Base-by-base conservation (phyloP, 2,113 vertebrate species). In the Cephalopterus ornatus region DNA sequence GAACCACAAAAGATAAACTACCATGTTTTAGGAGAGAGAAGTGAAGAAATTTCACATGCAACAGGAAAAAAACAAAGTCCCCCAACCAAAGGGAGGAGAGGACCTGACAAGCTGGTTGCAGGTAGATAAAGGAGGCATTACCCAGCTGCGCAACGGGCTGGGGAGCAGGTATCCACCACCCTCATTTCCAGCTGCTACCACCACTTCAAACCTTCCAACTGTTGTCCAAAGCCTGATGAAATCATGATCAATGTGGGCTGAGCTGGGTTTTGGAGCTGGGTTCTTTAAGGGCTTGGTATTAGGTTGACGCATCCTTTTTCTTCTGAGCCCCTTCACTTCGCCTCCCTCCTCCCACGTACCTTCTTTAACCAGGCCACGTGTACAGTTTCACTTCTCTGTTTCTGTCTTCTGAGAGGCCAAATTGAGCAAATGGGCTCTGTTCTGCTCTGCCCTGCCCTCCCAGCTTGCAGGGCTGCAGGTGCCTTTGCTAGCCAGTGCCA, bases 11-110 rank as follows among this genome's bases (percentile, higher is more conserved):
- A 83, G 88, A 84, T 59, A 88, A 94, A 94, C 78, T 58, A 67
- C 37, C n/a, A 12, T 80, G 73, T 67, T 94, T 74, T 71, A 85
- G 61, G 65, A 77, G 22, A 65, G 41, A 91, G 71, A 88, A 91
- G 76, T 94, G 91, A 89, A 80, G 88, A 94, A 95, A 93, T 78
- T 61, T 65, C 65, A 49, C 52, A 65, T 61, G 70, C 85, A 95
- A 95, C 61, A 91, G 93, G 93, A 93, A 93, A 82, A 35, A 59
- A 95, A 74, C 13, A 6, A 90, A 86, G 56, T 52, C n/a, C 35
- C n/a, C 49, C 11, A 14, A 46, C 6, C 35, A 78, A 58, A 24
- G 49, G 42, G 23, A 92, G 33, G 44, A 47, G 30, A 32, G 44
- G 63, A 77, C 17, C 22, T 2, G 10, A 74, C 22, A 42, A 55